Evolutionary conservation across 2,888 invertebrate species (phyloP).

Genomic region (Platycheirus albimanus): DNA sequence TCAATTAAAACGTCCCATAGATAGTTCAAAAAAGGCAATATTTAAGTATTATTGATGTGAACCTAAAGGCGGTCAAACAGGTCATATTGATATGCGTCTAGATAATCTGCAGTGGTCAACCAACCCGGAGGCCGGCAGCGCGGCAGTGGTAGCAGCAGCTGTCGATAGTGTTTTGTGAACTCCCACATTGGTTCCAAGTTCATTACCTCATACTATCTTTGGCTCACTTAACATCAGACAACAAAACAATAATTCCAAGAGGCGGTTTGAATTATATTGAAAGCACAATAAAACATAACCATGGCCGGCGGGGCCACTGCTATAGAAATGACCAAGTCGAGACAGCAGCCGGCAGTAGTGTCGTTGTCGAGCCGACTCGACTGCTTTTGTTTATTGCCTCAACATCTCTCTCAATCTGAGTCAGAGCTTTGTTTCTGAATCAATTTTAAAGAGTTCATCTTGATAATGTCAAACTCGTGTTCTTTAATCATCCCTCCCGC

Average conservation of each 20-base stretch:
- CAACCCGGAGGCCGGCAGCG: conserved; percentile 21
- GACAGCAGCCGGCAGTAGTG: conserved; percentile 7
- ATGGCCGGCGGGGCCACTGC: no score
- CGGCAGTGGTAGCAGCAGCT: not conserved
- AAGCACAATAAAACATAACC: conserved; percentile 33
- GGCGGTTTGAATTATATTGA: conserved; percentile 18
- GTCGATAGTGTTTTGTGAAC: conserved; percentile 8
- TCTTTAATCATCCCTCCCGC: not conserved
- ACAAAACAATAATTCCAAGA: conserved; percentile 9
- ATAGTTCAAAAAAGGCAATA: not conserved
- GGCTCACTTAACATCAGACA: conserved; percentile 30
- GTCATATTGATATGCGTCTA: conserved; percentile 21
- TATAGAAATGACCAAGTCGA: conserved; percentile 63
- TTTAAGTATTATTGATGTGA: not conserved
- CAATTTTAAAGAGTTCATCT: conserved; percentile 56
- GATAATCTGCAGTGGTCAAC: conserved; percentile 33
- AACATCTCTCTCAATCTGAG: conserved; percentile 15
- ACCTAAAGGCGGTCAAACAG: conserved; percentile 47
- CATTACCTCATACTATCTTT: conserved; percentile 60
- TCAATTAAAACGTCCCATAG: not conserved
- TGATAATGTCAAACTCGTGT: conserved; percentile 30
- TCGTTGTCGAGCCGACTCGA: no score
- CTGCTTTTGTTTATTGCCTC: conserved; percentile 3
- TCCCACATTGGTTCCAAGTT: conserved; percentile 68
- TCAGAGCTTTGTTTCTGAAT: conserved; percentile 40